Base-by-base conservation (phyloP, 2,113 vertebrate species). In the Scatophagus argus region DNA sequence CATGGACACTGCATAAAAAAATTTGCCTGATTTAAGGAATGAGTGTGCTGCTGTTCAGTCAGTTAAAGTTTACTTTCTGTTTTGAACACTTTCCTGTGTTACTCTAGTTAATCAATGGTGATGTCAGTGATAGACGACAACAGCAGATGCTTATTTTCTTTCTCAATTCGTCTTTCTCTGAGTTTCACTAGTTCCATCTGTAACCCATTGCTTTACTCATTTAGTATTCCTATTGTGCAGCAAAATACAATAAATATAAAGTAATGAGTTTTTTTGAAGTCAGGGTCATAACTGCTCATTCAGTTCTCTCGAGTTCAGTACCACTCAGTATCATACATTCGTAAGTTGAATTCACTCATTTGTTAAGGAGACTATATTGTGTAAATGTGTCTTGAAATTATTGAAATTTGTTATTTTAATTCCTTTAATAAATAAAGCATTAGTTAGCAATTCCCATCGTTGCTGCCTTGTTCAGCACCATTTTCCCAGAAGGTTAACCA, bases 71-170 rank as follows among this genome's bases (percentile, higher is more conserved):
- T 31, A 59, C 8, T 21, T 25, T 67, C 12, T 61, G 19, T 67
- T 66, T 41, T 27, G 9, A 59, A 10, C 54, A 47, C 34, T 54
- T 44, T 58, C 29, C 25, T n/a, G 19, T 73, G 13, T 62, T 56
- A 17, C 54, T 61, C 43, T 16, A 12, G 58, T 36, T 75, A 75
- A 73, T 83, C 66, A 75, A 61, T 63, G 39, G 34, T 64, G 83
- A 85, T 72, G 25, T 21, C 43, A 60, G 25, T 64, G 69, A 84
- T 41, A 63, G 63, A 79, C 56, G 46, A 78, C 61, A 55, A 75
- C 74, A 75, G 49, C 82, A 82, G 79, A 85, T 88, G 81, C 60
- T 86, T 27, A n/a, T 75, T 78, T 73, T 60, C 25, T 52, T 60
- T 49, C 61, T 73, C 74, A 86, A 59, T 80, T 73, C 52, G 54